phyloP scores from a whole-genome alignment of 2,888 invertebrate species.

The Cataglyphis livida region DNA sequence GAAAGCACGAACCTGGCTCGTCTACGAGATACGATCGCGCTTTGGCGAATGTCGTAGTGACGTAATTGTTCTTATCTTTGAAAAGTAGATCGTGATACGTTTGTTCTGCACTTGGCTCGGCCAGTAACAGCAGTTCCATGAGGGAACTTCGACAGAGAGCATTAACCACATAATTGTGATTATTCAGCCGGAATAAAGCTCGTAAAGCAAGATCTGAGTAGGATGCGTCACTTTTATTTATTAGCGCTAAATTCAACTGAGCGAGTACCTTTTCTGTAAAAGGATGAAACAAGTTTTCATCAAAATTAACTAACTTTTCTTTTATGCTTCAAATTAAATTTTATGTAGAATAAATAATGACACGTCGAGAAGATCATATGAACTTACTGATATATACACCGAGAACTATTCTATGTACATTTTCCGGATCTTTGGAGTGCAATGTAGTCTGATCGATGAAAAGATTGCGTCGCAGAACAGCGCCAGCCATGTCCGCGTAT shows the following conservation, averaged over 20 bases:
- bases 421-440: conserved; percentile 86
- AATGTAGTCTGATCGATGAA: conserved; percentile 86
- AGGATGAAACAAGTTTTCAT: conserved; percentile 39
- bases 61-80: conserved; percentile 81
- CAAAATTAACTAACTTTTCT: conserved; percentile 14
- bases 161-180: conserved; percentile 97
- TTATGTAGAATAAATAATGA: neutral
- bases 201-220: conserved; percentile 95
- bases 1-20: conserved; percentile 79
- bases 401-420: conserved; percentile 89
- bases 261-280: conserved; percentile 94
- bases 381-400: conserved; percentile 93
- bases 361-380: neutral
- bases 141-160: conserved; percentile 94
- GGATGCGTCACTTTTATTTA: conserved; percentile 94
- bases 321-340: conserved; percentile 3
- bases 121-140: conserved; percentile 92
- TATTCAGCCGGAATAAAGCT: conserved; percentile 96
- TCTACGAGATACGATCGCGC: conserved; percentile 80
- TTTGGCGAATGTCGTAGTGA: conserved; percentile 82
- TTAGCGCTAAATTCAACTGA: conserved; percentile 95
- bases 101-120: conserved; percentile 94
- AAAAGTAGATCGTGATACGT: conserved; percentile 92
- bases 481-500: conserved; percentile 92
- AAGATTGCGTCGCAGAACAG: conserved; percentile 86